phyloP scores from a whole-genome alignment of 2,888 invertebrate species.

The Athalia rosae region DNA sequence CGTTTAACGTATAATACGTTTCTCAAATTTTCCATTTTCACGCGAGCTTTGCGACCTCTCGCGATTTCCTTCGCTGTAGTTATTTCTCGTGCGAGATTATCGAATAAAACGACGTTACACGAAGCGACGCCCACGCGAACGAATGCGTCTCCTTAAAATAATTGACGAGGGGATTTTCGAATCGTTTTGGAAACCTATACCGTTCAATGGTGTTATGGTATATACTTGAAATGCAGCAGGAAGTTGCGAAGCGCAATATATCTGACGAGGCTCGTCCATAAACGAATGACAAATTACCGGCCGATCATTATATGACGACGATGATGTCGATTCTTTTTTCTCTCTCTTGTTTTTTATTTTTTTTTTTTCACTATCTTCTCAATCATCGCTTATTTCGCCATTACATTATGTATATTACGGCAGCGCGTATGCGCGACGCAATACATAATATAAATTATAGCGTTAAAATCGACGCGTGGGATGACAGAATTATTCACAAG shows the following conservation, averaged over 20 bases:
- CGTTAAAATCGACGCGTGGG: slow-evolving; percentile 14
- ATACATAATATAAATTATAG: neutral
- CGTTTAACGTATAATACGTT: too few species aligned
- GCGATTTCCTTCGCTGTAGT: too few species aligned
- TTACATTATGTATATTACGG: too few species aligned
- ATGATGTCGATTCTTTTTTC: neutral
- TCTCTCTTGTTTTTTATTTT: neutral
- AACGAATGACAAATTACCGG: slow-evolving; percentile 28
- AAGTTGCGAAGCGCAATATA: slow-evolving; percentile 20
- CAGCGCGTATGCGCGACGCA: neutral
- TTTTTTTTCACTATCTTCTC: neutral
- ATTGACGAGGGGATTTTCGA: too few species aligned
- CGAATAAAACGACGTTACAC: too few species aligned
- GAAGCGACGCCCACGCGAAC: too few species aligned
- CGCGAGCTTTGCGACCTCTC: too few species aligned
- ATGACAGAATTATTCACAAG: neutral
- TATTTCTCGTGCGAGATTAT: too few species aligned
- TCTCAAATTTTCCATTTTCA: too few species aligned
- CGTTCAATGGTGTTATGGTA: neutral
- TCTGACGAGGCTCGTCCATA: slow-evolving; percentile 2
- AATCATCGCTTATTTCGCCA: too few species aligned
- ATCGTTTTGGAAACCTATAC: too few species aligned
- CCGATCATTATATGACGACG: neutral
- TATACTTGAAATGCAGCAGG: neutral
- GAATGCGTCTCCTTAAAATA: too few species aligned